A percentile compares a stretch with the other conserved stretches of the same genome.
Conservation (phyloP, 2,113 vertebrate species). For the Elgaria multicarinata region DNA sequence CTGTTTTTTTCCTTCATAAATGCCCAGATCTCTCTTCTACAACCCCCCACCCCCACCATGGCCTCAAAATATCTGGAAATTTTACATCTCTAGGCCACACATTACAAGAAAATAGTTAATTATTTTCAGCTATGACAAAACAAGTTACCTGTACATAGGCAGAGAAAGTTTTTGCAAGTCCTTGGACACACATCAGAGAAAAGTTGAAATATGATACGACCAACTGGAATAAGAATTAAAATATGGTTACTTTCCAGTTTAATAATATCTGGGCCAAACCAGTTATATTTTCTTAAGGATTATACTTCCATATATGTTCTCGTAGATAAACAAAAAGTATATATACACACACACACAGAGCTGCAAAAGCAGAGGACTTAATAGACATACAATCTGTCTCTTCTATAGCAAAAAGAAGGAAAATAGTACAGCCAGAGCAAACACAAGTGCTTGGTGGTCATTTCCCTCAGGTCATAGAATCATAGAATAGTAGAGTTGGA, state of each 20-base stretch:
- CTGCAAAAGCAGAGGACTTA: background rate
- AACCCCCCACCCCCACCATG: too few species aligned
- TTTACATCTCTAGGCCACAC: too few species aligned
- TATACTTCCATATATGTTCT: background rate
- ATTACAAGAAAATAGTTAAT: background rate
- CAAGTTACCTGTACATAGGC: conserved; percentile 92
- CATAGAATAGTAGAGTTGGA: too few species aligned
- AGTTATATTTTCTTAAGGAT: background rate
- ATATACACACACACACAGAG: background rate
- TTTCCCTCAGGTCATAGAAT: background rate
- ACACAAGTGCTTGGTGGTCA: background rate
- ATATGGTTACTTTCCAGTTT: background rate
- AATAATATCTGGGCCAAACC: background rate
- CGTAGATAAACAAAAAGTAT: background rate
- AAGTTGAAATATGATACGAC: conserved; percentile 97
- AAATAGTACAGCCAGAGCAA: background rate
- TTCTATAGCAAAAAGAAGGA: background rate
- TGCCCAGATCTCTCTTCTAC: too few species aligned
- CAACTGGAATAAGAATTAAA: conserved; percentile 82
- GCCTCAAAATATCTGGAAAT: too few species aligned
- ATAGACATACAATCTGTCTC: background rate
- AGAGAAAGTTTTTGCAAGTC: conserved; percentile 98
- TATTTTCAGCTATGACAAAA: background rate
- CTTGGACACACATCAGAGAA: conserved; percentile 97
- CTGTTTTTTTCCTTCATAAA: too few species aligned